Conservation (phyloP, 2,888 invertebrate genomes). For the Thecocarcelia acutangulata region DNA sequence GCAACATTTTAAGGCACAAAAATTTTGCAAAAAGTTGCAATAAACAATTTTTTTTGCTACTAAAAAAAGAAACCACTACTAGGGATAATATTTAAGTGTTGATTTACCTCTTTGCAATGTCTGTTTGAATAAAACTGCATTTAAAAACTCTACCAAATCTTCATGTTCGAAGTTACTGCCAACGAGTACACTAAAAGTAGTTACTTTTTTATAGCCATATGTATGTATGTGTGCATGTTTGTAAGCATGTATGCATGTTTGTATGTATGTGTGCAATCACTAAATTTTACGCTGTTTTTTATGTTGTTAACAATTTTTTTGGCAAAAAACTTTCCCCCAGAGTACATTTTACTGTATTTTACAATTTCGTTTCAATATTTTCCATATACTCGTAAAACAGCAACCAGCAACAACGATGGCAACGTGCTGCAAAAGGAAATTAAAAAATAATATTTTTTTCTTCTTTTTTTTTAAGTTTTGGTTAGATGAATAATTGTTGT, state of each 20-base stretch:
- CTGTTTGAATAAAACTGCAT: not conserved
- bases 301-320: slow-evolving; percentile 13
- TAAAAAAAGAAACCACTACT: too few relatives aligned
- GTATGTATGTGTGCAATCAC: slow-evolving; percentile 18
- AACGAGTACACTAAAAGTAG: slow-evolving; percentile 31
- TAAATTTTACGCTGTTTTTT: slow-evolving; percentile 20
- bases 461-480: not conserved
- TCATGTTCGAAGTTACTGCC: slow-evolving; percentile 9
- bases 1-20: too few relatives aligned
- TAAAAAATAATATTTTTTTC: slow-evolving; percentile 8
- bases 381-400: slow-evolving; percentile 20
- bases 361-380: slow-evolving; percentile 14
- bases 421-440: not conserved
- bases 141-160: slow-evolving; percentile 1
- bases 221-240: slow-evolving; percentile 5
- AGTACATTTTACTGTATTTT: slow-evolving; percentile 30
- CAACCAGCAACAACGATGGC: not conserved
- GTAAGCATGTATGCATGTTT: slow-evolving; percentile 3
- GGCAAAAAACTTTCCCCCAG: slow-evolving; percentile 3
- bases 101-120: slow-evolving; percentile 3
- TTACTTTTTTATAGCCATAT: slow-evolving; percentile 8
- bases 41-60: too few relatives aligned
- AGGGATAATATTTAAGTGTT: too few relatives aligned
- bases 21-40: too few relatives aligned
- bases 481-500: slow-evolving; percentile 12